Percentiles rank a stretch among this genome's conserved stretches.
Conservation (phyloP, 2,113 vertebrate genomes). For the Psophia crepitans region DNA sequence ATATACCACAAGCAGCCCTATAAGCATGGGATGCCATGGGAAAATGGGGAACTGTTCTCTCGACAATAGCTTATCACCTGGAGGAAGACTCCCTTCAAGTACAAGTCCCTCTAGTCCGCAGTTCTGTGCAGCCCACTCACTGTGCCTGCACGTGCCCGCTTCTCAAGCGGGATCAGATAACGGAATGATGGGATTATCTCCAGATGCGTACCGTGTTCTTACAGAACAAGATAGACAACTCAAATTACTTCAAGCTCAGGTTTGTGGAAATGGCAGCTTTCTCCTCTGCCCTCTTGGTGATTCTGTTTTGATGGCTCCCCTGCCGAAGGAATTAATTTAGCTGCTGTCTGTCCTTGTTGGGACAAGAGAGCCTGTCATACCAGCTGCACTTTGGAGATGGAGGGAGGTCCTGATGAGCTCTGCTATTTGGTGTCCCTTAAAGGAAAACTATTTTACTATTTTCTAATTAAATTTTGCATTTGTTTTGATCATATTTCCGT, state of each 20-base stretch:
- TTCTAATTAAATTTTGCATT: not conserved
- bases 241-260: conserved; percentile 92
- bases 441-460: not conserved
- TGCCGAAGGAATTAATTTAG: not conserved
- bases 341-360: not conserved
- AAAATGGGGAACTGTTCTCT: conserved; percentile 20
- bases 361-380: not conserved
- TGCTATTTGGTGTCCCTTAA: not conserved
- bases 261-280: conserved; percentile 58
- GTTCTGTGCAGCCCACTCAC: conserved; percentile 60
- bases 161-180: conserved; percentile 46
- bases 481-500: not conserved
- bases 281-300: not conserved
- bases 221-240: conserved; percentile 90
- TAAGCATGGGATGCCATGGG: conserved; percentile 41
- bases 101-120: conserved; percentile 28
- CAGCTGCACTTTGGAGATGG: not conserved
- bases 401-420: not conserved
- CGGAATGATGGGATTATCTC: conserved; percentile 75
- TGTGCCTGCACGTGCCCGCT: conserved; percentile 25
- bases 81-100: not conserved
- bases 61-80: not conserved
- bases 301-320: not conserved
- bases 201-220: conserved; percentile 85
- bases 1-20: conserved; percentile 59